phyloP scores from a whole-genome alignment of 1,140 invertebrate genomes.

The Antheraea pernyi region DNA sequence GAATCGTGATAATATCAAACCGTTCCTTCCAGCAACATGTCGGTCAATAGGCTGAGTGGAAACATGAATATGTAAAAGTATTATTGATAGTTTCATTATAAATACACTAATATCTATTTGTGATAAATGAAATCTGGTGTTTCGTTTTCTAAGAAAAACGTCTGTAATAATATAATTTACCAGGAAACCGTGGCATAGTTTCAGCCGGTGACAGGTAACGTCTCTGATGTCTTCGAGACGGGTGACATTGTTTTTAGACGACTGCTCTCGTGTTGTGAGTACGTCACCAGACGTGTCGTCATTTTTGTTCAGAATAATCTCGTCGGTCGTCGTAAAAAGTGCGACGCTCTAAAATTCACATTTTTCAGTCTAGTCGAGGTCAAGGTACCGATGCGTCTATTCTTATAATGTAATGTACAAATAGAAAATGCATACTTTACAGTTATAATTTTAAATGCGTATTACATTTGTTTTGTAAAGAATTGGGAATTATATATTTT shows the following conservation, averaged over 20 bases:
- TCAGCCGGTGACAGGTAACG: slow-evolving; percentile 20
- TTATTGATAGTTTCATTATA: background rate
- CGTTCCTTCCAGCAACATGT: background rate
- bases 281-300: slow-evolving; percentile 44
- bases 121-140: background rate
- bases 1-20: background rate
- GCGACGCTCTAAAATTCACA: slow-evolving; percentile 35
- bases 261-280: slow-evolving; percentile 18
- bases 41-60: background rate
- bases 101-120: background rate
- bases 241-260: slow-evolving; percentile 24
- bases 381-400: slow-evolving; percentile 40
- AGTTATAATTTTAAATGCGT: background rate
- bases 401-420: slow-evolving; percentile 1
- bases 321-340: slow-evolving; percentile 13
- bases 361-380: slow-evolving; percentile 48
- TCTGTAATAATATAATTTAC: slow-evolving; percentile 5
- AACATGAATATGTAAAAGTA: background rate
- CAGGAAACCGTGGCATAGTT: slow-evolving; percentile 8
- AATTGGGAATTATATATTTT: background rate
- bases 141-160: slow-evolving; percentile 8
- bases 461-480: background rate
- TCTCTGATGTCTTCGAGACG: slow-evolving; percentile 21
- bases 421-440: slow-evolving; percentile 1
- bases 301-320: slow-evolving; percentile 44